Conservation (phyloP, 2,888 invertebrate species). For the Epistrophella euchroma region DNA sequence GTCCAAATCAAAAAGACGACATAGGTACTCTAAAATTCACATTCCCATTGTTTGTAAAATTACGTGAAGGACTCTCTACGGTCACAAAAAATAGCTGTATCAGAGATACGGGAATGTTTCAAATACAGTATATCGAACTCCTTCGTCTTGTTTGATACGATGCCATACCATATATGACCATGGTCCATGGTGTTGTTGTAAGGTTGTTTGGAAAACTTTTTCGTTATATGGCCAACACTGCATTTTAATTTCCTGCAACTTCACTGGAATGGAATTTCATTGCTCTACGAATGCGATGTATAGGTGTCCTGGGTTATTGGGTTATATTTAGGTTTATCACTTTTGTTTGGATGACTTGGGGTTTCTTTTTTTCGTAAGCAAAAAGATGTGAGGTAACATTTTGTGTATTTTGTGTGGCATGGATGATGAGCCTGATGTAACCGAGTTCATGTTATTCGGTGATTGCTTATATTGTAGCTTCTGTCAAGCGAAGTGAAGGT, state of each 20-base stretch:
- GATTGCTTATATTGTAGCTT: conserved; percentile 53
- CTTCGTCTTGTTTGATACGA: conserved; percentile 1
- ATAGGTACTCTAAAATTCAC: background rate
- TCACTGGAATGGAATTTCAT: conserved; percentile 14
- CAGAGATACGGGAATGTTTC: background rate
- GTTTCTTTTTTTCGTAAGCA: background rate
- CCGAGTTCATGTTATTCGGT: conserved; percentile 29
- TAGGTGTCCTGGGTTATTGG: background rate
- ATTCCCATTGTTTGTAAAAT: conserved; percentile 12
- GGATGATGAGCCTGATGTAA: conserved; percentile 20
- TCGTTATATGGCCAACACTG: conserved; percentile 34
- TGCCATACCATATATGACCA: too few relatives aligned
- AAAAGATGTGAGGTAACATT: background rate
- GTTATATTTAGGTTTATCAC: background rate
- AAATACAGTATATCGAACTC: background rate
- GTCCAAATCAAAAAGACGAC: conserved; percentile 11
- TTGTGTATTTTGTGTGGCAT: background rate
- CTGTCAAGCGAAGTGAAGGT: conserved; percentile 1
- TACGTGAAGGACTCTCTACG: conserved; percentile 1
- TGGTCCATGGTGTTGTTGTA: background rate
- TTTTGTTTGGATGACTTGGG: background rate
- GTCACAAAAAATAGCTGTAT: too few relatives aligned
- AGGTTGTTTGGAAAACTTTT: conserved; percentile 19
- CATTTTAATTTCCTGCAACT: conserved; percentile 63
- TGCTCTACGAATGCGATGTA: background rate